phyloP scores from a whole-genome alignment of 1,140 invertebrate species.

The Drosophila nasuta region DNA sequence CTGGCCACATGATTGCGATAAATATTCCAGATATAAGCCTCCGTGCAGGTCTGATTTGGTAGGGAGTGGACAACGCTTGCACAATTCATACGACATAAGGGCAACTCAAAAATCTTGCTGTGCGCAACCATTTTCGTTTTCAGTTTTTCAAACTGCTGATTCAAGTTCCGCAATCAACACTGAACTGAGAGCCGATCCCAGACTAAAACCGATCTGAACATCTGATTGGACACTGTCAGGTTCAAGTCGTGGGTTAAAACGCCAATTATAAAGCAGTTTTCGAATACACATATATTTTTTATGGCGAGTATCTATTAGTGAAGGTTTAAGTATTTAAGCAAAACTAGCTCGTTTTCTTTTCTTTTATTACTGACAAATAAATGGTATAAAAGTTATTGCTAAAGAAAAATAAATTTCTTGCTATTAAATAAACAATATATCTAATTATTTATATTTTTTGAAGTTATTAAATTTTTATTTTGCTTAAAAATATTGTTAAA shows the following conservation, averaged over 20 bases:
- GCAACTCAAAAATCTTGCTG: constrained; percentile 54
- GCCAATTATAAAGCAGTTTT: constrained; percentile 28
- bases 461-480: too few species aligned
- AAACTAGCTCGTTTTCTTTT: neutral
- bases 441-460: too few species aligned
- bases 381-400: too few species aligned
- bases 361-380: neutral
- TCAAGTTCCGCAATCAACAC: neutral
- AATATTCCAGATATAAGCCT: constrained; percentile 58
- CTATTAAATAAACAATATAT: neutral
- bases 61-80: constrained; percentile 44
- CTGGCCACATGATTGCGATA: constrained; percentile 63
- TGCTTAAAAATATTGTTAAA: too few species aligned
- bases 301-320: constrained; percentile 3
- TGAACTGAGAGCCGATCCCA: neutral
- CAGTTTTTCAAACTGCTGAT: constrained; percentile 14
- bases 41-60: constrained; percentile 51
- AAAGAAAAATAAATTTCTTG: too few species aligned
- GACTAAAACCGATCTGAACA: neutral
- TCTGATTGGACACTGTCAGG: neutral
- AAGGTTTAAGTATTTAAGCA: neutral
- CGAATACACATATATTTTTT: too few species aligned
- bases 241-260: constrained; percentile 48
- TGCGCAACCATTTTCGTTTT: constrained; percentile 53
- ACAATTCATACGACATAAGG: constrained; percentile 48